Evolutionary conservation across 2,797 vertebrate genomes (phyloP).

Genomic region (Tamandua tetradactyla): DNA sequence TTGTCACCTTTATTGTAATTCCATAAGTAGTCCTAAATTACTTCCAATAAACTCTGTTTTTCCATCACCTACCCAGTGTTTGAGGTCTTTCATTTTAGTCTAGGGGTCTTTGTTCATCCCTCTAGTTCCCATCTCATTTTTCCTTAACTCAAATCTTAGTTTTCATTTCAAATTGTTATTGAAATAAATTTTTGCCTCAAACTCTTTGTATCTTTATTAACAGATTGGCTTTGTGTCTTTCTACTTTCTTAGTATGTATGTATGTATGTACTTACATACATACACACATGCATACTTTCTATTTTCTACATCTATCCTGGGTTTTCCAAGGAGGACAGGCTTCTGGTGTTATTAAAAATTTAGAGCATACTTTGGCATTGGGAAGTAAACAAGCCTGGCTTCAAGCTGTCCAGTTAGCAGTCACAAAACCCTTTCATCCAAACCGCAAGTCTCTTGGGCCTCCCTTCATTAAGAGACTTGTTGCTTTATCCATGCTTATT

Average conservation of each 20-base stretch:
- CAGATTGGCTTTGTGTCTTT: not conserved
- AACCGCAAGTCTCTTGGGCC: not conserved
- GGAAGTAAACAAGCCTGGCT: not conserved
- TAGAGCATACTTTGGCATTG: not conserved
- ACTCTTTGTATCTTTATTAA: slow-evolving; percentile 7
- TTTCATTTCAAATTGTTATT: slow-evolving; percentile 30
- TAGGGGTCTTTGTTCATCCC: slow-evolving; percentile 12
- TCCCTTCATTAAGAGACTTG: not conserved
- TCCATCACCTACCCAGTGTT: not conserved
- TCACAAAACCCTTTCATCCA: not conserved
- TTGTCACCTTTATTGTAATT: slow-evolving; percentile 77
- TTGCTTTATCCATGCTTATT: slow-evolving; percentile 25
- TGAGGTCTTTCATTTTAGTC: slow-evolving; percentile 48
- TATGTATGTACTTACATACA: no score
- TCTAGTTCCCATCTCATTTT: not conserved
- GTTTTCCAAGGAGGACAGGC: not conserved
- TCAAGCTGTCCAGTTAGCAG: not conserved
- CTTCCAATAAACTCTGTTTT: slow-evolving; percentile 63
- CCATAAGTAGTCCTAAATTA: slow-evolving; percentile 73
- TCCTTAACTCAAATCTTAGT: slow-evolving; percentile 12
- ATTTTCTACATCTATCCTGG: not conserved
- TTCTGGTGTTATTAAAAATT: not conserved
- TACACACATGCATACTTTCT: no score
- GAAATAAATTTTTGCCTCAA: not conserved
- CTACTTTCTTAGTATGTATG: not conserved